Evolutionary conservation across 2,888 invertebrate genomes (phyloP).

Genomic region (Unio delphinus): DNA sequence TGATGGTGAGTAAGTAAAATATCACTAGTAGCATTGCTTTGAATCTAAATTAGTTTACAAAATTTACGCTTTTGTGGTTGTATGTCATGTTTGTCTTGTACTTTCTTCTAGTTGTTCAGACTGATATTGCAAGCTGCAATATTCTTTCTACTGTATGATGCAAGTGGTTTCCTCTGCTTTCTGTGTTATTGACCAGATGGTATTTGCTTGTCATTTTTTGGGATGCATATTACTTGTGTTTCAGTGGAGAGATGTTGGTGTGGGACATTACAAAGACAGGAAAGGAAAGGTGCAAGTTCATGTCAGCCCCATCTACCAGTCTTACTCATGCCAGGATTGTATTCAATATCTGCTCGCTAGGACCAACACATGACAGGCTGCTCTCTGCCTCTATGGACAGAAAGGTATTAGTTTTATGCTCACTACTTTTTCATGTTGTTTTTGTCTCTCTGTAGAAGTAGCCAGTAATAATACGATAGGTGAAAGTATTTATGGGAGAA

Average conservation of each 20-base stretch:
- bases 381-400: constrained; percentile 67
- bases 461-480: too few relatives aligned
- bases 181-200: background rate
- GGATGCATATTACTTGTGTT: constrained; percentile 6
- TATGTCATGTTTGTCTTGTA: too few relatives aligned
- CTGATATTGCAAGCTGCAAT: background rate
- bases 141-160: too few relatives aligned
- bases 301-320: constrained; percentile 26
- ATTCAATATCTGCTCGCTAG: constrained; percentile 75
- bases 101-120: background rate
- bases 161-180: background rate
- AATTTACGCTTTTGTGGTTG: too few relatives aligned
- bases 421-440: too few relatives aligned
- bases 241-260: constrained; percentile 77
- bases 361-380: constrained; percentile 37
- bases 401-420: constrained; percentile 43
- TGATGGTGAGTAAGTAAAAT: too few relatives aligned
- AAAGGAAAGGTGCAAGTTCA: constrained; percentile 41
- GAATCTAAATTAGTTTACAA: too few relatives aligned
- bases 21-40: too few relatives aligned
- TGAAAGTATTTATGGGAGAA: too few relatives aligned
- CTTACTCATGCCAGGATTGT: constrained; percentile 75
- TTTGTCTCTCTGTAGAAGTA: too few relatives aligned
- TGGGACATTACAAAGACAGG: constrained; percentile 75
- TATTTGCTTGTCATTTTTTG: background rate